These are phyloP conservation scores for Acyrthosiphon pisum DNA, from an alignment of 1,140 invertebrate genomes.

Conservation along the genomic window DNA sequence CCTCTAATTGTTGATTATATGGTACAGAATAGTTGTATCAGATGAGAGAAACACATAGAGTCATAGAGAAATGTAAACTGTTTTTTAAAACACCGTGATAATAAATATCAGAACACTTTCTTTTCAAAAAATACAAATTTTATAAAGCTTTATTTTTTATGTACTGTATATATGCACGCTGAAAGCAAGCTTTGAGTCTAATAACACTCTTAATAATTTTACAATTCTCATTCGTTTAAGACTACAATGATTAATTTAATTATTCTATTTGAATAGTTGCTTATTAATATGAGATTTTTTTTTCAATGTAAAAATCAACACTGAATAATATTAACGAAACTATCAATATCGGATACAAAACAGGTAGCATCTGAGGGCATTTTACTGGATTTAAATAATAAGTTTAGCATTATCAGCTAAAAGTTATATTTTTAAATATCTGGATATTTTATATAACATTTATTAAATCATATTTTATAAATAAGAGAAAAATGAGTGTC, in stretches of 20 bases:
- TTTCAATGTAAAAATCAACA: background rate
- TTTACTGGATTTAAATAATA: conserved; percentile 9
- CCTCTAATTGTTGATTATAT: background rate
- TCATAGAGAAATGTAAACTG: background rate
- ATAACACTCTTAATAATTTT: background rate
- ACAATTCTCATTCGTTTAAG: background rate
- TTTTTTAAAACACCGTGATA: background rate
- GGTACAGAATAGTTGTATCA: background rate
- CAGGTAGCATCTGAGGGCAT: background rate
- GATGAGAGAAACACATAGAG: background rate
- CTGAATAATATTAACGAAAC: background rate
- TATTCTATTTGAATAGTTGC: background rate
- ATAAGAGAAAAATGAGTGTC: background rate
- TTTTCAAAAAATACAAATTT: background rate
- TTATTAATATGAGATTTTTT: background rate
- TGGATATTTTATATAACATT: background rate
- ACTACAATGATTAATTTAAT: background rate
- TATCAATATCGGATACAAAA: background rate
- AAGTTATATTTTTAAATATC: background rate
- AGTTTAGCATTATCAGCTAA: background rate
- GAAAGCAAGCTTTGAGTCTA: background rate
- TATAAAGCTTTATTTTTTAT: background rate
- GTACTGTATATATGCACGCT: background rate
- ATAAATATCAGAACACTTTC: background rate
- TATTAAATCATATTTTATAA: background rate